Evolutionary conservation across 2,113 vertebrate species (phyloP).

Genomic region (Anas platyrhynchos): DNA sequence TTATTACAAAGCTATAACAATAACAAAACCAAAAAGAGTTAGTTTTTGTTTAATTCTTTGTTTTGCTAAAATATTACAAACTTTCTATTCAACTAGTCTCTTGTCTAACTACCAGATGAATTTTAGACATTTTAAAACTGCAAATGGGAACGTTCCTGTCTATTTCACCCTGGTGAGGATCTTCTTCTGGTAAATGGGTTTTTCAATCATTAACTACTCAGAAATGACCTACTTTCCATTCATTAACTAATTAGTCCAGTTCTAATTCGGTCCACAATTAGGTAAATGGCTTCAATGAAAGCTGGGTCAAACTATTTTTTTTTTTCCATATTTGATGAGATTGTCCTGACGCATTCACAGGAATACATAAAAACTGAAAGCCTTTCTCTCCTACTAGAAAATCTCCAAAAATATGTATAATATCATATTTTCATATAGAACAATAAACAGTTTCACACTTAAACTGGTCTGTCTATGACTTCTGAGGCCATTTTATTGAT

Average conservation of each 20-base stretch:
- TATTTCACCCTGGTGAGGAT: background rate
- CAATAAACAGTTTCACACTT: background rate
- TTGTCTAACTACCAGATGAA: background rate
- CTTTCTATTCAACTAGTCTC: background rate
- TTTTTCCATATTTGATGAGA: background rate
- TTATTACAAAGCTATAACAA: background rate
- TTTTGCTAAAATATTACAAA: background rate
- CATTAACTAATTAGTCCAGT: slow-evolving; percentile 17
- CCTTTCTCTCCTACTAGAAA: background rate
- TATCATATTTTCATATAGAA: background rate
- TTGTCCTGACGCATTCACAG: background rate
- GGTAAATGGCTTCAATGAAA: slow-evolving; percentile 30
- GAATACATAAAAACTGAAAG: background rate
- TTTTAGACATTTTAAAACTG: background rate
- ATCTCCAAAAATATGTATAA: background rate
- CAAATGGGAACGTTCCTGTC: background rate
- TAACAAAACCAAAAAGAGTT: background rate
- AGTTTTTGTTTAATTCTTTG: too few relatives aligned
- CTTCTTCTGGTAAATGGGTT: background rate
- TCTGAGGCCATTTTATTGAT: background rate
- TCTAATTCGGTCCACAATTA: slow-evolving; percentile 30
- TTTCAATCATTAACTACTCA: background rate
- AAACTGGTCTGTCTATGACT: background rate
- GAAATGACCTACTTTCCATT: slow-evolving; percentile 25
- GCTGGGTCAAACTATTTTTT: background rate